Evolutionary conservation across 2,113 vertebrate species (phyloP).

Genomic region (Cinclus cinclus): DNA sequence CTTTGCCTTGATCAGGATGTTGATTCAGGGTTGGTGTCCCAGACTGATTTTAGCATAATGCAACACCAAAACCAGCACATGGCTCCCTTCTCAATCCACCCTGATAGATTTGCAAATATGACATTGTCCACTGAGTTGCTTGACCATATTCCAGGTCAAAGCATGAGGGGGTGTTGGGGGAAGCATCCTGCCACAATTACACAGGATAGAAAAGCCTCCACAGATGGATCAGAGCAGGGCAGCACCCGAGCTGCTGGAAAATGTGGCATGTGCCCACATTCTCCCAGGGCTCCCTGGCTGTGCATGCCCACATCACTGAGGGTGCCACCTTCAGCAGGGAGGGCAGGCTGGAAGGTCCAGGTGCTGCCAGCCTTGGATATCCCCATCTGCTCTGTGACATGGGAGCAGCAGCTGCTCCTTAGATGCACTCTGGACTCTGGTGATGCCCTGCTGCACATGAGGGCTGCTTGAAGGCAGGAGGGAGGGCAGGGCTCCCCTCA

Average conservation of each 20-base stretch:
- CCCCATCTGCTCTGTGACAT: not conserved
- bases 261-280: fast-evolving
- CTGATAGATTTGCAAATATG: not conserved
- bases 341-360: not conserved
- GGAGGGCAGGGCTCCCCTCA: not conserved
- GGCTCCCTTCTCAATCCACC: not conserved
- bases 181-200: not conserved
- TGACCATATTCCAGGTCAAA: not conserved
- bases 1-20: not conserved
- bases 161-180: not conserved
- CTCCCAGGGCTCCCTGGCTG: not conserved
- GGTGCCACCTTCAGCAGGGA: not conserved
- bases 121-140: not conserved
- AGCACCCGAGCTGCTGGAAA: not conserved
- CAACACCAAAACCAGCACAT: not conserved
- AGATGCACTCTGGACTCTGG: fast-evolving
- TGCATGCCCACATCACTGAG: not conserved
- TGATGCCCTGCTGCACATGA: not conserved
- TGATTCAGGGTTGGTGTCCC: not conserved
- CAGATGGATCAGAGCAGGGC: not conserved
- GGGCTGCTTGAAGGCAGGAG: not conserved
- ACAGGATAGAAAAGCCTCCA: not conserved
- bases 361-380: not conserved
- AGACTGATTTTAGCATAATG: not conserved
- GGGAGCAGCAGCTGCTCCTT: not conserved